Evolutionary conservation across 2,888 invertebrate species (phyloP).

Genomic region (Oxytorus armatus): DNA sequence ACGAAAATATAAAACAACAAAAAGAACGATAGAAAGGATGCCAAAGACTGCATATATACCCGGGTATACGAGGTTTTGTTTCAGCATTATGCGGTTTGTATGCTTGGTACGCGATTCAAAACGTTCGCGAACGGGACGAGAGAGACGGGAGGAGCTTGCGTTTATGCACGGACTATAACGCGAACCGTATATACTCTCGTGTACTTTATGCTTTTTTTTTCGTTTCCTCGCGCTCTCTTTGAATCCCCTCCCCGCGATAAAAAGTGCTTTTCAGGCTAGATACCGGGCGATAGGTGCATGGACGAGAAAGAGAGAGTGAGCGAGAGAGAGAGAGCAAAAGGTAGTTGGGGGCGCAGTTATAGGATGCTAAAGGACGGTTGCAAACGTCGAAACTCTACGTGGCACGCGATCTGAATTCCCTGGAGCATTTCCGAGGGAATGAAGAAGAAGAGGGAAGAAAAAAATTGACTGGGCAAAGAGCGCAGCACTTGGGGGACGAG

Average conservation of each 20-base stretch:
- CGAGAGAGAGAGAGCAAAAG: constrained; percentile 15
- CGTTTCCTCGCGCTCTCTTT: constrained; percentile 61
- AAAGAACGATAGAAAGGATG: constrained; percentile 9
- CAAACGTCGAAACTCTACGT: constrained; percentile 68
- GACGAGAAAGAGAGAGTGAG: constrained; percentile 14
- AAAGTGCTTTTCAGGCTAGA: constrained; percentile 66
- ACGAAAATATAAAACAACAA: constrained; percentile 11
- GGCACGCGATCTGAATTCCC: constrained; percentile 71
- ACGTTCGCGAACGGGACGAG: constrained; percentile 42
- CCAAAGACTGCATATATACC: constrained; percentile 28
- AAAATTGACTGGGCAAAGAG: constrained; percentile 62
- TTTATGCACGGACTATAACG: constrained; percentile 24
- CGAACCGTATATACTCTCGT: neutral
- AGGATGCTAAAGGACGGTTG: constrained; percentile 57
- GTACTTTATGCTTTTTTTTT: constrained; percentile 52
- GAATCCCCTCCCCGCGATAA: constrained; percentile 57
- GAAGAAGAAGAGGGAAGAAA: constrained; percentile 49
- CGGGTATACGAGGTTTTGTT: constrained; percentile 36
- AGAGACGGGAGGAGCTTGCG: constrained; percentile 20
- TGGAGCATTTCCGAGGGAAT: constrained; percentile 63
- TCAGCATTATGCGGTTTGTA: constrained; percentile 53
- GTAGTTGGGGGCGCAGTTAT: neutral
- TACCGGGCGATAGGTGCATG: constrained; percentile 59
- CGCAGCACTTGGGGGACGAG: constrained; percentile 62
- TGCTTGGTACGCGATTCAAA: constrained; percentile 46